phyloP scores from a whole-genome alignment of 1,140 invertebrate species.

The Zaprionus ghesquierei region DNA sequence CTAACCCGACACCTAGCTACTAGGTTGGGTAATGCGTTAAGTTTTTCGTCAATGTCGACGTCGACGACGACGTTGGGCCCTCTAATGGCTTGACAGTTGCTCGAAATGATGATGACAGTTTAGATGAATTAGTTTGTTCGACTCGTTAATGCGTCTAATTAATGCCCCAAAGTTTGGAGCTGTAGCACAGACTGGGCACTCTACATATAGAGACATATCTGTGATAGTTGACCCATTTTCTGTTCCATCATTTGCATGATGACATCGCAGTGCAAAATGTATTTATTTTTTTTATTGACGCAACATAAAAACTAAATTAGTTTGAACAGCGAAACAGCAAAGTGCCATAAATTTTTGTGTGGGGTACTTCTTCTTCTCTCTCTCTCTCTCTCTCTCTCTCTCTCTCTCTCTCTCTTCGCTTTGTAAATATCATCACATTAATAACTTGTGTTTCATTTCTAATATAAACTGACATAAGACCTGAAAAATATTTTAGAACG shows the following conservation, averaged over 20 bases:
- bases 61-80: constrained; percentile 8
- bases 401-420: neutral
- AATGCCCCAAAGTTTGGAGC: constrained; percentile 47
- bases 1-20: neutral
- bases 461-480: constrained; percentile 55
- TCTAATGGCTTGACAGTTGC: constrained; percentile 76
- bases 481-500: constrained; percentile 45
- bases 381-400: too few relatives aligned
- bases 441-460: constrained; percentile 36
- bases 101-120: constrained; percentile 79
- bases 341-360: constrained; percentile 1
- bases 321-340: constrained; percentile 26
- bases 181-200: neutral
- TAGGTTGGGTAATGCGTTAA: constrained; percentile 69
- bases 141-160: constrained; percentile 67
- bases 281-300: constrained; percentile 51
- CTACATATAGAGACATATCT: neutral
- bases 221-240: constrained; percentile 34
- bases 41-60: constrained; percentile 72
- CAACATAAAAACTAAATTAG: constrained; percentile 67
- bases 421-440: constrained; percentile 20
- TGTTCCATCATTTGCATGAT: constrained; percentile 19
- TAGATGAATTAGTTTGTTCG: constrained; percentile 77
- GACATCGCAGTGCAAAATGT: neutral
- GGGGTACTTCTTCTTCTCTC: neutral